Evolutionary conservation across 30 jellyfish, hydroid and myxozoan species (phyloP), one percentile per base, ranked within the genome.

Genomic region (Nemopilema nomurai): DNA sequence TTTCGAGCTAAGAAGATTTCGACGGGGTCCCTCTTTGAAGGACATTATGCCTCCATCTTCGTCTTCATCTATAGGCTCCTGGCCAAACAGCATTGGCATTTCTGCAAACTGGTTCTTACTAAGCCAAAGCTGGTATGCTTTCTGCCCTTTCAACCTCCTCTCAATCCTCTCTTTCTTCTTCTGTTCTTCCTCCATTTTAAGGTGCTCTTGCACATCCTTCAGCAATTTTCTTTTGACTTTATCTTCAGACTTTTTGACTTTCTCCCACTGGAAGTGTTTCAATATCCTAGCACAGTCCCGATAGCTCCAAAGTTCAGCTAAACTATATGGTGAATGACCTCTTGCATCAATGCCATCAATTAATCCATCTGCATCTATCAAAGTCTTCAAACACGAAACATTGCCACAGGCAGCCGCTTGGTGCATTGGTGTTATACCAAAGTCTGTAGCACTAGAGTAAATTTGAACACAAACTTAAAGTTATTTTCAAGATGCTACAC

Each of bases 361-460:
- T 1, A n/a, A 32, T 13, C 90, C 96, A 13, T 69, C 67, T 16
- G 84, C 75, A 22, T 87, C 79, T 18, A 87, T 70, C 57, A 87
- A 57, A 20, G 83, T 26, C 62, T 77, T 70, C 67, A 87, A 57
- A 52, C 96, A 87, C 17, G 62, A 64, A 23, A 87, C 88, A 71
- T 87, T 87, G 31, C 96, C 96, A 29, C 86, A 67, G 1, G 96
- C 96, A 28, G 96, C 89, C 6, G 96, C 96, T 69, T 87, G 96
- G 41, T 87, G 96, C 96, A 87, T 87, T 31, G 96, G 96, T 18
- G 96, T 87, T 3, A 87, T 57, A 18, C 96, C 96, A 49, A 28
- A 76, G 26, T 24, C 31, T n/a, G 96, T 76, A 22, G 67, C 49
- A 29, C 96, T 87, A 31, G n/a, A n/a, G n/a, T n/a, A n/a, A n/a